phyloP scores from a whole-genome alignment of 2,113 vertebrate species.

The zebrafish (Danio rerio) region DNA sequence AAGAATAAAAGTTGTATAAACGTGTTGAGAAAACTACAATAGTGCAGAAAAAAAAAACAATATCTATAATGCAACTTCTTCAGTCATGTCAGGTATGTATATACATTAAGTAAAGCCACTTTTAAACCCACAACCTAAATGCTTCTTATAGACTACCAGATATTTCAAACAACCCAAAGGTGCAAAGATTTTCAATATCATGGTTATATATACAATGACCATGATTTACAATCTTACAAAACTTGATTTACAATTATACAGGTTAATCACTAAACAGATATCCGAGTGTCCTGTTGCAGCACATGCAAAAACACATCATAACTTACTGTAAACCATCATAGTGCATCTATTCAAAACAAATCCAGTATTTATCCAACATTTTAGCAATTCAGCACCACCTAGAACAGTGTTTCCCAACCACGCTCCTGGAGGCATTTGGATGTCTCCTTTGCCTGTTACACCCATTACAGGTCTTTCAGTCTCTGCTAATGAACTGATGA shows the following conservation, averaged over 20 bases:
- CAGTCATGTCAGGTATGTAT: conserved; percentile 30
- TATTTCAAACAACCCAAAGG: conserved; percentile 17
- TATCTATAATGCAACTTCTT: conserved; percentile 19
- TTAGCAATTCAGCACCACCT: conserved; percentile 20
- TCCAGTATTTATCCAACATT: conserved; percentile 44
- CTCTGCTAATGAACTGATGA: no score
- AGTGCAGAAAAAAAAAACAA: background rate
- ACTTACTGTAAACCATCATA: conserved; percentile 28
- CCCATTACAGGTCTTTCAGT: no score
- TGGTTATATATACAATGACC: conserved; percentile 6
- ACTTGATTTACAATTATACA: conserved; percentile 37
- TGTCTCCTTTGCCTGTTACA: no score
- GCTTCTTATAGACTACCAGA: background rate
- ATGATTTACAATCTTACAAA: conserved; percentile 30
- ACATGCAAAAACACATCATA: conserved; percentile 44
- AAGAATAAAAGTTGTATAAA: background rate
- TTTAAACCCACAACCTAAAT: conserved; percentile 26
- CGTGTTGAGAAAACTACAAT: conserved; percentile 5
- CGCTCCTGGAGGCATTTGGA: no score
- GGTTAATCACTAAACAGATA: conserved; percentile 22
- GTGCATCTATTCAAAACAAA: conserved; percentile 40
- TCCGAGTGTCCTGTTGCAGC: conserved; percentile 31
- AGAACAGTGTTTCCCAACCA: no score
- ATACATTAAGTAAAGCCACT: background rate
- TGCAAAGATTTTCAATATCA: conserved; percentile 16